These are phyloP conservation scores for Stratiomys singularior DNA, from an alignment of 2,888 invertebrate genomes.

Conservation along the genomic window DNA sequence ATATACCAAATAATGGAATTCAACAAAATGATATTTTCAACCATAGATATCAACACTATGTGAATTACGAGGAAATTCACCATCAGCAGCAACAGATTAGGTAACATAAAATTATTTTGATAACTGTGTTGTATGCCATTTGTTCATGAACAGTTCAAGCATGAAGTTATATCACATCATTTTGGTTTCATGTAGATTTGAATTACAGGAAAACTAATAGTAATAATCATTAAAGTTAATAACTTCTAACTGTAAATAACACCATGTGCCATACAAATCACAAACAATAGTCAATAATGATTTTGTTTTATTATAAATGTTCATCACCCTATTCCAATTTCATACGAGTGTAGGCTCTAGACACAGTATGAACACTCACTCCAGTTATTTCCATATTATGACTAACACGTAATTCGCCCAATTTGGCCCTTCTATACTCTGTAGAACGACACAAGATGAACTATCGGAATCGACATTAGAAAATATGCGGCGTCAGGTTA, in stretches of 20 bases:
- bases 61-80: slow-evolving; percentile 87
- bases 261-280: background rate
- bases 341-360: background rate
- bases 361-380: background rate
- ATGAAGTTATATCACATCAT: no score
- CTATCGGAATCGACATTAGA: slow-evolving; percentile 83
- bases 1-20: slow-evolving; percentile 55
- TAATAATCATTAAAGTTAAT: background rate
- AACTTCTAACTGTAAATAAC: slow-evolving; percentile 3
- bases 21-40: slow-evolving; percentile 65
- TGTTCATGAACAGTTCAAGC: background rate
- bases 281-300: background rate
- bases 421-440: background rate
- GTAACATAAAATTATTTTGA: slow-evolving; percentile 63
- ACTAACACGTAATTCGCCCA: slow-evolving; percentile 10
- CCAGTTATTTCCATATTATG: background rate
- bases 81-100: slow-evolving; percentile 73
- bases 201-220: no score
- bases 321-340: background rate
- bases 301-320: background rate
- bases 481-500: slow-evolving; percentile 82
- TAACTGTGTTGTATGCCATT: background rate
- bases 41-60: slow-evolving; percentile 74
- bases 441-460: slow-evolving; percentile 68
- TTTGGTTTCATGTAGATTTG: no score